phyloP scores from a whole-genome alignment of 2,113 vertebrate genomes.

The Motacilla alba region DNA sequence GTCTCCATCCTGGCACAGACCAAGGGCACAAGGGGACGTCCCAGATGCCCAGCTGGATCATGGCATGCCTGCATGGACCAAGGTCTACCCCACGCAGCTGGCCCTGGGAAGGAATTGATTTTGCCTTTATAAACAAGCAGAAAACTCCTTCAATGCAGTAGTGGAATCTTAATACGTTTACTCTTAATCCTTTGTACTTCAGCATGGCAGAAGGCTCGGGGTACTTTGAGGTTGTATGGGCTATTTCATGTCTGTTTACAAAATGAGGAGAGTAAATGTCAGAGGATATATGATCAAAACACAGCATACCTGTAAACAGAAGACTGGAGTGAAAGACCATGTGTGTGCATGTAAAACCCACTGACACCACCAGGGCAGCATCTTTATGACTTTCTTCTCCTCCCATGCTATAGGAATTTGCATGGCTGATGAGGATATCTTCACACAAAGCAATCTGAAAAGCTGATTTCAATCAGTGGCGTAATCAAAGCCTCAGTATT shows the following conservation, averaged over 20 bases:
- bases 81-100: neutral
- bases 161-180: neutral
- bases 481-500: conserved; percentile 43
- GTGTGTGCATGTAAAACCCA: neutral
- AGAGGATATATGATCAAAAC: neutral
- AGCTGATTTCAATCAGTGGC: conserved; percentile 45
- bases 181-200: neutral
- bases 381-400: neutral
- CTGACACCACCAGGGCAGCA: neutral
- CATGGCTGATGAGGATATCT: neutral
- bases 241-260: neutral
- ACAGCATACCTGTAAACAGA: neutral
- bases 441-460: neutral
- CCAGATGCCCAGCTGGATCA: neutral
- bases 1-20: neutral
- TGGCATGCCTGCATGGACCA: neutral
- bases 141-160: neutral
- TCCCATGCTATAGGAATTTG: neutral
- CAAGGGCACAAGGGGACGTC: neutral
- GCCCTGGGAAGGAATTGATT: neutral
- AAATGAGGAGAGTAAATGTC: neutral
- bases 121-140: neutral
- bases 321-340: neutral
- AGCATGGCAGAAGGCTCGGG: neutral
- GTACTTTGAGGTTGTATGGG: neutral